A percentile compares a stretch with the other conserved stretches of the same genome.
phyloP scores from a whole-genome alignment of 1,140 invertebrate species.

The Ylistrum balloti region DNA sequence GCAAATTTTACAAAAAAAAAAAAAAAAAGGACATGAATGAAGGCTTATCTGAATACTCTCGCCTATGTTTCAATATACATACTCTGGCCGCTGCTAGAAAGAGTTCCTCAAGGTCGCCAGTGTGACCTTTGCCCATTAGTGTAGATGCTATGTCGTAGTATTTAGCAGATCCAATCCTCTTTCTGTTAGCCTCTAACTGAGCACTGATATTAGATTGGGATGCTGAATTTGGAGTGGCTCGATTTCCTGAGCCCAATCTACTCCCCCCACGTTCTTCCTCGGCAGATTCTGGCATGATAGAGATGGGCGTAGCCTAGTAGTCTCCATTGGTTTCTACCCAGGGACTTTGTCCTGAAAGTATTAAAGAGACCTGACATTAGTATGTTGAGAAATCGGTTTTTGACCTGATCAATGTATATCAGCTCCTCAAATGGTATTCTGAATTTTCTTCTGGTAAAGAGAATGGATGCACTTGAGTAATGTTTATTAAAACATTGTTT shows the following conservation, averaged over 20 bases:
- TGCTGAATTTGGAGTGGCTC: slow-evolving; percentile 43
- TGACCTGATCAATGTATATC: no score
- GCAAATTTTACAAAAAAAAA: no score
- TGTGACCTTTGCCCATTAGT: slow-evolving; percentile 71
- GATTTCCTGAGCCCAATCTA: slow-evolving; percentile 51
- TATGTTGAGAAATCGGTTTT: no score
- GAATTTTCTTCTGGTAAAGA: no score
- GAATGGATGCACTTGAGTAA: no score
- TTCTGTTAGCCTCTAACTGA: slow-evolving; percentile 54
- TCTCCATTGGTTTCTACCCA: slow-evolving; percentile 1
- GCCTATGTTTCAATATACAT: slow-evolving; percentile 47
- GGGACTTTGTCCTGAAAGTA: slow-evolving; percentile 7
- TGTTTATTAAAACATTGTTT: no score
- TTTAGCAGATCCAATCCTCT: slow-evolving; percentile 60
- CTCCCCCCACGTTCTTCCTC: slow-evolving; percentile 54
- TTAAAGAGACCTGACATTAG: no score
- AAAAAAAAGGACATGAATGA: no score
- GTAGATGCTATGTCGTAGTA: slow-evolving; percentile 80
- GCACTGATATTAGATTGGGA: slow-evolving; percentile 44
- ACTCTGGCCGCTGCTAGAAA: slow-evolving; percentile 78
- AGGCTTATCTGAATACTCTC: no score
- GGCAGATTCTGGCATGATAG: slow-evolving; percentile 58
- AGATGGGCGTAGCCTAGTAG: not conserved
- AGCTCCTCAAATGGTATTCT: no score
- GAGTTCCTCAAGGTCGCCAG: slow-evolving; percentile 73